Evolutionary conservation across 2,888 invertebrate genomes (phyloP).

Genomic region (Apantesis nais): DNA sequence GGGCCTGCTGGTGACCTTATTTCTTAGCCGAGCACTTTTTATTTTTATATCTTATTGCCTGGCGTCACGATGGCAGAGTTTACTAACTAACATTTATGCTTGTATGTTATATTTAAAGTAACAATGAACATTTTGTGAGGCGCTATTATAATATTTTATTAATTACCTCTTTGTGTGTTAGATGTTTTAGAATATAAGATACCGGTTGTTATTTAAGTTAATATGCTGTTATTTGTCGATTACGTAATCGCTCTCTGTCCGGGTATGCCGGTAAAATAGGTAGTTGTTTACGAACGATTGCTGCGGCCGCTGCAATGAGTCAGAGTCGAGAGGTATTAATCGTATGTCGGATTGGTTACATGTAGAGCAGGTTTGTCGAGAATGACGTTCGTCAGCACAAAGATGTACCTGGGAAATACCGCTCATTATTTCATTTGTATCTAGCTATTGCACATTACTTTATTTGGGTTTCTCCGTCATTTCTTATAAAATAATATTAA

Average conservation of each 20-base stretch:
- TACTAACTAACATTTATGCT: constrained; percentile 47
- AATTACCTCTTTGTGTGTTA: constrained; percentile 16
- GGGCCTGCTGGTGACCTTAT: constrained; percentile 83
- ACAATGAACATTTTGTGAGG: constrained; percentile 16
- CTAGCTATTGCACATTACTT: constrained; percentile 23
- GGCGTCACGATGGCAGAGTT: constrained; percentile 59
- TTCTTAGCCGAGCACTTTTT: constrained; percentile 76
- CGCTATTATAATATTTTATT: constrained; percentile 17
- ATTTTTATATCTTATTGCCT: constrained; percentile 79
- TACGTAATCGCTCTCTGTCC: constrained; percentile 51
- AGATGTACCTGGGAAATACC: constrained; percentile 68
- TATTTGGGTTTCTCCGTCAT: constrained; percentile 33
- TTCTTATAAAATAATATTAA: constrained; percentile 20
- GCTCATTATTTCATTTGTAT: constrained; percentile 60
- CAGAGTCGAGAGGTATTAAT: constrained; percentile 63
- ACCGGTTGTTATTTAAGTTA: constrained; percentile 18
- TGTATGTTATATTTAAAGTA: constrained; percentile 52
- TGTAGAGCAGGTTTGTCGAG: constrained; percentile 54
- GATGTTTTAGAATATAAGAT: constrained; percentile 17
- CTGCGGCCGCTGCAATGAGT: constrained; percentile 56
- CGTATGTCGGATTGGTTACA: constrained; percentile 59
- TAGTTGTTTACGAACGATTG: constrained; percentile 58
- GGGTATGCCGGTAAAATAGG: constrained; percentile 52
- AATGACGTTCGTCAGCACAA: constrained; percentile 32
- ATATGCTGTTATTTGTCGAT: constrained; percentile 41